These are phyloP conservation scores for Discoglossus pictus DNA, from an alignment of 2,797 vertebrate species.

Conservation along the genomic window DNA sequence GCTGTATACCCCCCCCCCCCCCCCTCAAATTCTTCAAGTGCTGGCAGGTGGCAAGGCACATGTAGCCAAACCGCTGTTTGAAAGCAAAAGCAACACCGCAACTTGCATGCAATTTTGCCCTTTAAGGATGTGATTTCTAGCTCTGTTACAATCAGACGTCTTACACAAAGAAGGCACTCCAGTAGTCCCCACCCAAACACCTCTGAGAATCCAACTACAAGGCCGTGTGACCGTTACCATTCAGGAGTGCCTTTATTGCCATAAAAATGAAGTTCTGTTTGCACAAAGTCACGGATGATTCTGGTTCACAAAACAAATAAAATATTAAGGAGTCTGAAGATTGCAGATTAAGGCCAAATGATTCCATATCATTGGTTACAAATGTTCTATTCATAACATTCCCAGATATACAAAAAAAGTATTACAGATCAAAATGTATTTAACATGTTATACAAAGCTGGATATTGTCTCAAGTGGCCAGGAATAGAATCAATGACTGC, in stretches of 20 bases:
- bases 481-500: conserved; percentile 9
- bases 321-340: conserved; percentile 15
- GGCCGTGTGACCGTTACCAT: conserved; percentile 21
- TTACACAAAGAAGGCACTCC: conserved; percentile 33
- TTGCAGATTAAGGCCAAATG: conserved; percentile 30
- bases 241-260: conserved; percentile 45
- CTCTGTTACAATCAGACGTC: conserved; percentile 10
- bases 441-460: conserved; percentile 17
- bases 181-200: neutral
- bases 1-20: too few relatives aligned
- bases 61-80: too few relatives aligned
- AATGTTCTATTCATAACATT: conserved; percentile 19
- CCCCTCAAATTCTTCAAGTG: too few relatives aligned
- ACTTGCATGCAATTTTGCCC: conserved; percentile 7
- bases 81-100: conserved; percentile 10
- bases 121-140: conserved; percentile 3
- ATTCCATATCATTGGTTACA: conserved; percentile 14
- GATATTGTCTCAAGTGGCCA: conserved; percentile 27
- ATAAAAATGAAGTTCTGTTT: conserved; percentile 35
- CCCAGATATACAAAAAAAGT: conserved; percentile 25
- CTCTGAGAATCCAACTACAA: conserved; percentile 6
- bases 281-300: conserved; percentile 38
- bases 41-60: too few relatives aligned
- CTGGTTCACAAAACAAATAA: conserved; percentile 25
- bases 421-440: conserved; percentile 16